Conservation (phyloP, 2,113 vertebrate genomes). For the Engraulis encrasicolus region DNA sequence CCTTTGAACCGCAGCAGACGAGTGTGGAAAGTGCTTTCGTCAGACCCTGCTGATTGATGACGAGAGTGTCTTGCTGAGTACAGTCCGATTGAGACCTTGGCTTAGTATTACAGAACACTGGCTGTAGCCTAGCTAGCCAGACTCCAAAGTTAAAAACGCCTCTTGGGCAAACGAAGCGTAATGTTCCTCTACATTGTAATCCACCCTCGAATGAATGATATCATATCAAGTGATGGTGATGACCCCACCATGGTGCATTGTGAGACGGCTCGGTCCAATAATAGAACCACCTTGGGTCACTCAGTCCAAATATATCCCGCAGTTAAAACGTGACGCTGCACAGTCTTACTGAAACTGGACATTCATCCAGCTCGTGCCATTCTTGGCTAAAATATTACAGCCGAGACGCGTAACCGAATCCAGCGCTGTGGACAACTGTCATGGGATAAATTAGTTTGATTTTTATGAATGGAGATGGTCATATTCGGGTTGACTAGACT, state of each 20-base stretch:
- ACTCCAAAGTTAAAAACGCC: neutral
- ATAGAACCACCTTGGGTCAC: conserved; percentile 14
- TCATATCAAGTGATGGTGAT: neutral
- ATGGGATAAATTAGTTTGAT: neutral
- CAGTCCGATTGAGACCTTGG: conserved; percentile 25
- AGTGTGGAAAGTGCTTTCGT: conserved; percentile 34
- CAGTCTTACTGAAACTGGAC: neutral
- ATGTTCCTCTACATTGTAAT: conserved; percentile 1
- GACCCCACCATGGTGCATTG: neutral
- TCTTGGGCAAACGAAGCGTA: neutral
- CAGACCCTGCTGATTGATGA: conserved; percentile 43
- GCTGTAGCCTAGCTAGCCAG: neutral
- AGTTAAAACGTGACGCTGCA: conserved; percentile 37
- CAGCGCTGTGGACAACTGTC: neutral
- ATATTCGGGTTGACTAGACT: neutral
- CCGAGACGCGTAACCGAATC: neutral
- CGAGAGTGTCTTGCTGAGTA: conserved; percentile 43
- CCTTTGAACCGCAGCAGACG: conserved; percentile 35
- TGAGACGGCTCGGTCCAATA: conserved; percentile 24
- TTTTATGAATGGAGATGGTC: neutral
- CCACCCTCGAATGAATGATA: neutral
- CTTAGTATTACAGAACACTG: conserved; percentile 10
- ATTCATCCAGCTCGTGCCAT: neutral
- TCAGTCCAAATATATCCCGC: conserved; percentile 32
- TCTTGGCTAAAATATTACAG: neutral